Evolutionary conservation across 2,113 vertebrate genomes (phyloP).

Genomic region (Urocitellus parryii): DNA sequence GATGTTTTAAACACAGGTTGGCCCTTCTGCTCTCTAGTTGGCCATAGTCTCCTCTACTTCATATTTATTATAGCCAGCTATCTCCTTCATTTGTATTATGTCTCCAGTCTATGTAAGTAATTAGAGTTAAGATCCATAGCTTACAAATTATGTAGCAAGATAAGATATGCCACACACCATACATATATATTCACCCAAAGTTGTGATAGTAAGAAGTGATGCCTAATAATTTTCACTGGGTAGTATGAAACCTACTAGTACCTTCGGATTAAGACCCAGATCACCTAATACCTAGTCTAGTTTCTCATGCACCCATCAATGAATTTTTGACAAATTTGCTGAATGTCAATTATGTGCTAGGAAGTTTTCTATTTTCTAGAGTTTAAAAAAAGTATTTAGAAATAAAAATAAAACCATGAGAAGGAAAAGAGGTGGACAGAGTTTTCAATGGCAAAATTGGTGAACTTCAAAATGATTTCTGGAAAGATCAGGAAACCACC

Average conservation of each 20-base stretch:
- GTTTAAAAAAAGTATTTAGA: constrained; percentile 19
- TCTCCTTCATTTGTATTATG: background rate
- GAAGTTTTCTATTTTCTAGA: constrained; percentile 21
- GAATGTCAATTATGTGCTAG: background rate
- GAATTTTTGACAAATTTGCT: background rate
- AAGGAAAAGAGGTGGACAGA: constrained; percentile 21
- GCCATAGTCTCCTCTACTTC: background rate
- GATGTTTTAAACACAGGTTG: background rate
- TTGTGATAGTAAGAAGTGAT: background rate
- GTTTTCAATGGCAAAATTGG: constrained; percentile 14
- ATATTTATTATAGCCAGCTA: background rate
- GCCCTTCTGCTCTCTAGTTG: background rate
- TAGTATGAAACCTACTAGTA: background rate
- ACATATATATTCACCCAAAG: background rate
- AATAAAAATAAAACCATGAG: background rate
- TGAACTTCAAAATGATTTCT: constrained; percentile 61
- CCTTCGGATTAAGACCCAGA: background rate
- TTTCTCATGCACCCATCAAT: background rate
- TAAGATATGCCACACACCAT: background rate
- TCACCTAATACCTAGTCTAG: background rate
- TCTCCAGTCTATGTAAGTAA: background rate
- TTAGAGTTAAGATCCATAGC: background rate
- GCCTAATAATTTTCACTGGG: background rate
- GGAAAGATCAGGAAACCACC: constrained; percentile 56
- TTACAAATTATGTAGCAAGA: background rate